phyloP scores from a whole-genome alignment of 2,888 invertebrate species.

The Mythimna impura region DNA sequence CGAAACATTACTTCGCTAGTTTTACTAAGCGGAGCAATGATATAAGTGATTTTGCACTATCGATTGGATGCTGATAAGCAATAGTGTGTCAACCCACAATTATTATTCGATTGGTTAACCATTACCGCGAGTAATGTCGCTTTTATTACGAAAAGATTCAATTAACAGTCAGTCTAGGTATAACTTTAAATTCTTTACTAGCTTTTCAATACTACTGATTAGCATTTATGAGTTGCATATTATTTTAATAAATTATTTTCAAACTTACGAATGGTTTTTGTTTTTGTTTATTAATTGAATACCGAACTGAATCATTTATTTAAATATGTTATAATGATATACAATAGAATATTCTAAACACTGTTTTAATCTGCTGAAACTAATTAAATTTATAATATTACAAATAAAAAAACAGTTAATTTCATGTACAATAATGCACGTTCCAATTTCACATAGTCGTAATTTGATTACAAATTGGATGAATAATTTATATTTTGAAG shows the following conservation, averaged over 20 bases:
- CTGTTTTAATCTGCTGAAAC: too few species aligned
- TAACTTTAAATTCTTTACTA: constrained; percentile 1
- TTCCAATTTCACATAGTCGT: constrained; percentile 15
- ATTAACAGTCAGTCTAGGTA: constrained; percentile 8
- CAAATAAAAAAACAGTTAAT: too few species aligned
- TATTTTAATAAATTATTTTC: not conserved
- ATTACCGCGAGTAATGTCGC: not conserved
- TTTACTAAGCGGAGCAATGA: not conserved
- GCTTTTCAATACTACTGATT: not conserved
- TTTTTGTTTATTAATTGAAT: not conserved
- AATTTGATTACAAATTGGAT: constrained; percentile 50
- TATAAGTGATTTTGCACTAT: not conserved
- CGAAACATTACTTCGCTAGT: not conserved
- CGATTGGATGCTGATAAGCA: too few species aligned
- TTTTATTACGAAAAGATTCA: constrained; percentile 6
- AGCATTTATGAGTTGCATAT: not conserved
- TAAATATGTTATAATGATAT: not conserved
- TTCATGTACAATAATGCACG: not conserved
- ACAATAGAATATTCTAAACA: not conserved
- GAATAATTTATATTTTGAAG: constrained; percentile 19
- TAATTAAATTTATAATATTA: not conserved
- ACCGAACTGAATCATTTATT: not conserved
- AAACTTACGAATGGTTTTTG: not conserved
- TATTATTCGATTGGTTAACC: not conserved
- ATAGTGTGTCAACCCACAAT: too few species aligned